Percentiles rank a stretch among this genome's conserved stretches.
These are phyloP conservation scores for Pollenia angustigena DNA, from an alignment of 2,888 invertebrate species.

Conservation along the genomic window DNA sequence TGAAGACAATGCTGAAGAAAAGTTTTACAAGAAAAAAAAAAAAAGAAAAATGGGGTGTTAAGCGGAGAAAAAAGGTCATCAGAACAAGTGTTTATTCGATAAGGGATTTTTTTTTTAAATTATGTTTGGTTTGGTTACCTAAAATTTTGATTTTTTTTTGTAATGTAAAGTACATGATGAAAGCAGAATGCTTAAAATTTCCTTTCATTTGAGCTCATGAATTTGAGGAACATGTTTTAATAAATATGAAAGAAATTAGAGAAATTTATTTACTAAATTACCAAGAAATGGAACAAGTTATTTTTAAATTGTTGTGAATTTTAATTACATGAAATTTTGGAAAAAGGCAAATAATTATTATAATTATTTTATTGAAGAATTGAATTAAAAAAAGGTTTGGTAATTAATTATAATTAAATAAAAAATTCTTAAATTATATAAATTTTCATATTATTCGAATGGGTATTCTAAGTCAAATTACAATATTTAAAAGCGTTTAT, in stretches of 20 bases:
- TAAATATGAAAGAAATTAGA: neutral
- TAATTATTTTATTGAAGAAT: too few relatives aligned
- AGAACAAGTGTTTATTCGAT: slow-evolving; percentile 50
- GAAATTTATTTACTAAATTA: neutral
- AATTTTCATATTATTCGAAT: too few relatives aligned
- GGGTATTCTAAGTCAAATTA: too few relatives aligned
- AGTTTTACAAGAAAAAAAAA: neutral
- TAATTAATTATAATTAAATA: too few relatives aligned
- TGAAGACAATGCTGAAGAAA: slow-evolving; percentile 22
- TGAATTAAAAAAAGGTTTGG: too few relatives aligned
- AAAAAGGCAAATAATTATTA: too few relatives aligned
- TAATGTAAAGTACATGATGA: neutral
- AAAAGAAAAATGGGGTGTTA: slow-evolving; percentile 21
- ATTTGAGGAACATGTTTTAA: neutral
- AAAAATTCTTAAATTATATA: too few relatives aligned
- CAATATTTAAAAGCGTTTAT: too few relatives aligned
- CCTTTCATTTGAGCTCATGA: neutral
- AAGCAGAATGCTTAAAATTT: neutral
- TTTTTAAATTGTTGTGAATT: too few relatives aligned
- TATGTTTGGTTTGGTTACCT: neutral
- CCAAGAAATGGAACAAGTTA: neutral
- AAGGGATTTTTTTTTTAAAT: neutral
- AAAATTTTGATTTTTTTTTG: neutral
- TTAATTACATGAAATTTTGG: too few relatives aligned
- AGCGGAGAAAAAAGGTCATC: slow-evolving; percentile 27